phyloP scores from a whole-genome alignment of 2,888 invertebrate genomes.

The Standfussiana lucernea region DNA sequence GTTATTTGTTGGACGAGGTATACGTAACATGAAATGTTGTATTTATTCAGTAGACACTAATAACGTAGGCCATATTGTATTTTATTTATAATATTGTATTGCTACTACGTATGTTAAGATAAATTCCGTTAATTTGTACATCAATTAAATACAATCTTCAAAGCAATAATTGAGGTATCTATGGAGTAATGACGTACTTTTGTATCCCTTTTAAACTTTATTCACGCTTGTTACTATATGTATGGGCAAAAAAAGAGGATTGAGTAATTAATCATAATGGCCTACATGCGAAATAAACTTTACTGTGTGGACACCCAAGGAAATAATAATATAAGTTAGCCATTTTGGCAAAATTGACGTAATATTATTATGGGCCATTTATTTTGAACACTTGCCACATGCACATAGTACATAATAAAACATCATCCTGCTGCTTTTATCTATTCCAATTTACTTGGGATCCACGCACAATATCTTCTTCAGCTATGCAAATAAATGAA shows the following conservation, averaged over 20 bases:
- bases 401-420: background rate
- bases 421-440: background rate
- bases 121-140: background rate
- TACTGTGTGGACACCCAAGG: background rate
- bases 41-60: slow-evolving; percentile 12
- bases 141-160: background rate
- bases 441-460: background rate
- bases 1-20: slow-evolving; percentile 12
- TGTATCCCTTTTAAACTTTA: background rate
- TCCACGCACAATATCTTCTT: background rate
- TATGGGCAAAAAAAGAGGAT: background rate
- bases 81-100: background rate
- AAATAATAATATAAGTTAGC: background rate
- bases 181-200: background rate
- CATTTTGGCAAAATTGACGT: background rate
- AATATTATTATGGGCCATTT: background rate
- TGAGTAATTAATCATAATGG: background rate
- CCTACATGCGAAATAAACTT: background rate
- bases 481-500: no score
- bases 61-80: background rate
- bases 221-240: background rate
- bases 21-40: background rate
- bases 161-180: background rate
- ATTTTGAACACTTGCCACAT: background rate
- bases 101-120: background rate